Evolutionary conservation across 2,797 vertebrate species (phyloP).

Genomic region (Intellagama lesueurii): DNA sequence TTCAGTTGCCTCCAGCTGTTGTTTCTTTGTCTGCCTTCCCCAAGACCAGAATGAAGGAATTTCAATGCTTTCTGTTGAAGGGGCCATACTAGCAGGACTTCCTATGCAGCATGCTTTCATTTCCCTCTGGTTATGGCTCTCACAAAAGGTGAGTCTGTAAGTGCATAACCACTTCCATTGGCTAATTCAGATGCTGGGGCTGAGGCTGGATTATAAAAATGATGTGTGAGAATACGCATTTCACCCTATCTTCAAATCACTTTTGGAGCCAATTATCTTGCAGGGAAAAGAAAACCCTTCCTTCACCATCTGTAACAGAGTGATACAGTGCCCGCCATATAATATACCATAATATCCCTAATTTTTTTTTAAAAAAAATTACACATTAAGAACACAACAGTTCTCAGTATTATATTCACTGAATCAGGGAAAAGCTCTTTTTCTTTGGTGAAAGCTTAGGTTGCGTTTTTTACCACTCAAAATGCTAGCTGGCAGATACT

Average conservation of each 20-base stretch:
- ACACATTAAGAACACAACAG: neutral
- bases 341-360: neutral
- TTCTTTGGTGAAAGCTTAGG: slow-evolving; percentile 1
- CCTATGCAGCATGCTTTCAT: slow-evolving; percentile 59
- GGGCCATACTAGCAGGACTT: slow-evolving; percentile 40
- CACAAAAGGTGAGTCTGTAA: slow-evolving; percentile 61
- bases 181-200: slow-evolving; percentile 39
- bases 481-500: slow-evolving; percentile 56
- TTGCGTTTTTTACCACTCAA: slow-evolving; percentile 39
- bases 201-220: slow-evolving; percentile 28
- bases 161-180: slow-evolving; percentile 53
- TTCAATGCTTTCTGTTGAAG: slow-evolving; percentile 63
- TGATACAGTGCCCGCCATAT: neutral
- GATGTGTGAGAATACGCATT: slow-evolving; percentile 45
- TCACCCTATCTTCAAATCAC: slow-evolving; percentile 30
- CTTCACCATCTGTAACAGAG: slow-evolving; percentile 26
- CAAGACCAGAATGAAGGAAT: slow-evolving; percentile 57
- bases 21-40: slow-evolving; percentile 56
- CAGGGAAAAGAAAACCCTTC: slow-evolving; percentile 41
- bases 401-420: slow-evolving; percentile 32
- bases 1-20: slow-evolving; percentile 63
- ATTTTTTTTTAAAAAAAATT: too few relatives aligned
- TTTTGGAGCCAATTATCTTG: slow-evolving; percentile 53
- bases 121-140: slow-evolving; percentile 52
- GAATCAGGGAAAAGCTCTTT: slow-evolving; percentile 50